Percentiles rank a stretch among this genome's conserved stretches.
These are phyloP conservation scores for Brachionus koreanus DNA, from an alignment of 1,140 invertebrate species.

Conservation along the genomic window DNA sequence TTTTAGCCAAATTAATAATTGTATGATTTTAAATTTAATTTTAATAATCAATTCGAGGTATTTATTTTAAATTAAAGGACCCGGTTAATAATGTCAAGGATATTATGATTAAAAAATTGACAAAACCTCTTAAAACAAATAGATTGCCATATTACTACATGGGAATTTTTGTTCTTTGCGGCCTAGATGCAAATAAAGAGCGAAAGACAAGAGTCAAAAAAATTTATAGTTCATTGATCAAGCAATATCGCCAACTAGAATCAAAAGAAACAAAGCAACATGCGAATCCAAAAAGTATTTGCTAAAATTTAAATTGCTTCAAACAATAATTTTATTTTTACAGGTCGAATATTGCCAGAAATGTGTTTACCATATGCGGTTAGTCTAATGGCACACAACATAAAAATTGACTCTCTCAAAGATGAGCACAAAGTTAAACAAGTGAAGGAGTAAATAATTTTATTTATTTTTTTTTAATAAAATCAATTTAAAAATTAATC, in stretches of 20 bases:
- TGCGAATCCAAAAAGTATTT: background rate
- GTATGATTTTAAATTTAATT: conserved; percentile 55
- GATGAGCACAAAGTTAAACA: conserved; percentile 33
- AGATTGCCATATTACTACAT: conserved; percentile 86
- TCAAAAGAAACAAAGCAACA: background rate
- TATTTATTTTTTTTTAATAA: background rate
- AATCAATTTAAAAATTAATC: background rate
- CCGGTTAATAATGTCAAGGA: conserved; percentile 83
- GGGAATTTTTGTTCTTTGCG: conserved; percentile 83
- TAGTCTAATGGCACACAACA: conserved; percentile 36
- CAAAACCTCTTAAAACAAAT: conserved; percentile 72
- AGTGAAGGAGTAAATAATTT: conserved; percentile 20
- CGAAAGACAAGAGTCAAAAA: conserved; percentile 67
- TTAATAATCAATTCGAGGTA: conserved; percentile 45
- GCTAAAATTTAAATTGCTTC: background rate
- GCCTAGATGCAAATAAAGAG: conserved; percentile 75
- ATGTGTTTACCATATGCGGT: conserved; percentile 38
- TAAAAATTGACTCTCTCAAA: conserved; percentile 42
- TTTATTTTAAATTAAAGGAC: conserved; percentile 63
- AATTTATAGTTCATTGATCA: conserved; percentile 79
- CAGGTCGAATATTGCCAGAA: background rate
- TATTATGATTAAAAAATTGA: conserved; percentile 80
- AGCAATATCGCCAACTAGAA: conserved; percentile 48
- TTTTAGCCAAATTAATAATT: conserved; percentile 80
- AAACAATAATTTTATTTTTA: background rate